A percentile compares a stretch with the other conserved stretches of the same genome.
These are phyloP conservation scores for Sebastes flavidus DNA, from an alignment of 2,797 vertebrate genomes.

Conservation along the genomic window DNA sequence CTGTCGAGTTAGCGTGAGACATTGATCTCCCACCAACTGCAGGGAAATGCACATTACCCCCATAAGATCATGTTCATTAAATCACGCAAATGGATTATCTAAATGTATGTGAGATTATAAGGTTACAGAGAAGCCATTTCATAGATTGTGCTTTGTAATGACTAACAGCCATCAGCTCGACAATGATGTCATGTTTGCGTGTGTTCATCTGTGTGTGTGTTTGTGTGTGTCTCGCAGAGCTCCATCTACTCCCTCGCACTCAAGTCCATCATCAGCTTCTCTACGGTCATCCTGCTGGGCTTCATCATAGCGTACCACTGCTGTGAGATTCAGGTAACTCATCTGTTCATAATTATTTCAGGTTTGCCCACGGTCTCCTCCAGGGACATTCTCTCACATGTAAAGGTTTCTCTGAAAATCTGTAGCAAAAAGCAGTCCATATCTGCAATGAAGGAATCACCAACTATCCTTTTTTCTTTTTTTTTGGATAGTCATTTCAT, in stretches of 20 bases:
- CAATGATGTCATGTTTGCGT: constrained; percentile 8
- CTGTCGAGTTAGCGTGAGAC: not conserved
- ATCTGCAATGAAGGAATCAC: not conserved
- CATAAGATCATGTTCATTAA: constrained; percentile 33
- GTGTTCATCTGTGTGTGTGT: constrained; percentile 6
- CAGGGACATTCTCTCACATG: not conserved
- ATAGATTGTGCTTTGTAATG: constrained; percentile 22
- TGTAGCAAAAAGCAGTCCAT: not conserved
- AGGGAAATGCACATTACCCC: not conserved
- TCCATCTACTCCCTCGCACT: constrained; percentile 91
- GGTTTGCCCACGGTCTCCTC: not conserved
- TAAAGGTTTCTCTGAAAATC: not conserved
- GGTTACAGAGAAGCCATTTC: constrained; percentile 33
- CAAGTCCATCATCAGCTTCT: constrained; percentile 93
- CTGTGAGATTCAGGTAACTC: constrained; percentile 90
- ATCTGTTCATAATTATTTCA: not conserved
- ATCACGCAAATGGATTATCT: constrained; percentile 39
- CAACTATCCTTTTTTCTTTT: not conserved
- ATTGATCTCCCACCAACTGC: not conserved
- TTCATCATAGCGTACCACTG: constrained; percentile 92
- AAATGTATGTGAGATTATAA: constrained; percentile 39
- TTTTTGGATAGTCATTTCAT: not conserved
- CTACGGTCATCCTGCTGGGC: constrained; percentile 88
- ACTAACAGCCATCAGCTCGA: constrained; percentile 19
- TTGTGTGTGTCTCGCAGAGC: constrained; percentile 78